Conservation (phyloP, 2,113 vertebrate genomes). For the Cinclus mexicanus region DNA sequence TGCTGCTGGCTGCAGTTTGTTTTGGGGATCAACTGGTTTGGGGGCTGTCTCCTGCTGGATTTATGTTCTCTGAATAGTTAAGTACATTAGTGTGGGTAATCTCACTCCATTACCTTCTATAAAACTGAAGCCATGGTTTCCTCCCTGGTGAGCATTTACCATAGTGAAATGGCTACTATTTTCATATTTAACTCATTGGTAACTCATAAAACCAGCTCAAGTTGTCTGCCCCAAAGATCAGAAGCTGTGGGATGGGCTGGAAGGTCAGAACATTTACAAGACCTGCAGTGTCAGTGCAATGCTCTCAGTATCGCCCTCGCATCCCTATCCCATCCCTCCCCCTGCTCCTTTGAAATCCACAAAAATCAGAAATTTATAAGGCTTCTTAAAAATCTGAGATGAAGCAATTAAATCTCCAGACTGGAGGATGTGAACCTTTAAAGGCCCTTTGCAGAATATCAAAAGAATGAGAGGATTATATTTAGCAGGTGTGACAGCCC, state of each 20-base stretch:
- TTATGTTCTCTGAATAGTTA: constrained; percentile 43
- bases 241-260: neutral
- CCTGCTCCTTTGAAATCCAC: constrained; percentile 71
- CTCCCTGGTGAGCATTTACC: constrained; percentile 66
- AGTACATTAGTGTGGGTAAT: constrained; percentile 42
- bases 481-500: constrained; percentile 82
- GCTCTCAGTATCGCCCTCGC: constrained; percentile 19
- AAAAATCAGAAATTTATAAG: constrained; percentile 78
- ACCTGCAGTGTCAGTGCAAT: neutral
- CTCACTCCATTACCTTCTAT: constrained; percentile 56
- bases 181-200: constrained; percentile 58
- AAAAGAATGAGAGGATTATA: constrained; percentile 81
- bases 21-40: neutral
- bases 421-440: constrained; percentile 79
- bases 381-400: constrained; percentile 74
- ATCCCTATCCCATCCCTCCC: constrained; percentile 29
- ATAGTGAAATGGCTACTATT: constrained; percentile 36
- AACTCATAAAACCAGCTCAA: constrained; percentile 69
- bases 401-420: constrained; percentile 81
- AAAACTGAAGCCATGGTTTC: constrained; percentile 67
- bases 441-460: constrained; percentile 78
- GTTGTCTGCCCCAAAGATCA: constrained; percentile 41
- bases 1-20: neutral
- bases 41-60: neutral
- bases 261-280: constrained; percentile 29